A percentile compares a stretch with the other conserved stretches of the same genome.
phyloP scores from a whole-genome alignment of 2,797 vertebrate species.

The Manis crassicaudata region DNA sequence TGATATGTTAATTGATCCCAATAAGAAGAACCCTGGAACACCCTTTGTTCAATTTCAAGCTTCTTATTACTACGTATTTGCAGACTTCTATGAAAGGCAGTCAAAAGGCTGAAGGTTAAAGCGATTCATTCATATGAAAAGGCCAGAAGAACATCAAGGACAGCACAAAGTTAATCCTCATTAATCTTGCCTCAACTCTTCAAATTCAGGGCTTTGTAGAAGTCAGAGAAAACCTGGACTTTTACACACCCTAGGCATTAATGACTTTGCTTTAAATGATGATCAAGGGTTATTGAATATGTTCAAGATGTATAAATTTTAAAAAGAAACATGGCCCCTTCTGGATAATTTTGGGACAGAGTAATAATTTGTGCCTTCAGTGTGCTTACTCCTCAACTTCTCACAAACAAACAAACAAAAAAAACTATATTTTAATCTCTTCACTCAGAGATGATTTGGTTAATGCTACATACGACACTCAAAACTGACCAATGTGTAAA shows the following conservation, averaged over 20 bases:
- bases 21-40: constrained; percentile 41
- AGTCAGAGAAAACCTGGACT: background rate
- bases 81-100: constrained; percentile 63
- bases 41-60: constrained; percentile 56
- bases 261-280: constrained; percentile 25
- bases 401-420: background rate
- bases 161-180: constrained; percentile 58
- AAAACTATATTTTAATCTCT: background rate
- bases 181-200: constrained; percentile 59
- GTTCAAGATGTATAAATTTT: background rate
- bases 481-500: constrained; percentile 3
- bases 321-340: background rate
- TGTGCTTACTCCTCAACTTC: constrained; percentile 25
- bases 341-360: constrained; percentile 6
- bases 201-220: constrained; percentile 22
- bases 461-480: background rate
- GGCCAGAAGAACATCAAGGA: constrained; percentile 66
- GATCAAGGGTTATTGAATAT: background rate
- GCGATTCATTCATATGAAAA: constrained; percentile 67
- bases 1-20: constrained; percentile 51
- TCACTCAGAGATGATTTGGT: background rate
- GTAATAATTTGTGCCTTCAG: background rate
- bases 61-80: constrained; percentile 65
- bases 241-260: background rate
- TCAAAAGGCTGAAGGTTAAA: constrained; percentile 53